A percentile compares a stretch with the other conserved stretches of the same genome.
phyloP scores from a whole-genome alignment of 2,113 vertebrate genomes.

The Orcinus orca region DNA sequence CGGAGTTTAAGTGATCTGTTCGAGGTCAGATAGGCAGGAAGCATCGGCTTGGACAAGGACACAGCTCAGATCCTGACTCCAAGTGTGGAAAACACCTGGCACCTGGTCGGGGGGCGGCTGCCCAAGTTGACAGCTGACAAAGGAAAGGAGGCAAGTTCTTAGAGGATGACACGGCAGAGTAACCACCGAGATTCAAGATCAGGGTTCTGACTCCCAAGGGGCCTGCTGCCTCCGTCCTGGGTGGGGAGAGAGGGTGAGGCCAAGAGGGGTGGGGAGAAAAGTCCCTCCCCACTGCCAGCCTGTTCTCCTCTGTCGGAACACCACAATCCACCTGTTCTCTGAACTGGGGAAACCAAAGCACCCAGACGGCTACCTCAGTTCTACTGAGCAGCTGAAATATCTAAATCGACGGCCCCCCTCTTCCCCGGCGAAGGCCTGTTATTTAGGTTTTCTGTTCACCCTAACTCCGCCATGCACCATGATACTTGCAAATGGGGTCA shows the following conservation, averaged over 20 bases:
- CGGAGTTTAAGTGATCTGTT: neutral
- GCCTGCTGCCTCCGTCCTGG: neutral
- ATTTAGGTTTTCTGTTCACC: neutral
- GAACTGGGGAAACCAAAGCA: neutral
- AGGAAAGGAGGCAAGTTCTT: too few relatives aligned
- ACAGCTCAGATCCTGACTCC: neutral
- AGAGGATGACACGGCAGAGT: neutral
- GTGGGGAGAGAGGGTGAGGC: neutral
- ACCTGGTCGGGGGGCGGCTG: neutral
- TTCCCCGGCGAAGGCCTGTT: neutral
- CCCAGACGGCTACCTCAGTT: neutral
- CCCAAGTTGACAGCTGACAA: too few relatives aligned
- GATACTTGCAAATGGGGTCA: neutral
- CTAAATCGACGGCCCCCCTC: neutral
- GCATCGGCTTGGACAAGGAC: neutral
- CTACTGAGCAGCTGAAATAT: neutral
- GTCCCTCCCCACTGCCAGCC: neutral
- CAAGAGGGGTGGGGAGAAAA: too few relatives aligned
- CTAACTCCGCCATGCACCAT: neutral
- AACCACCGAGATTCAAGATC: neutral
- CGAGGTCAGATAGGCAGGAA: neutral
- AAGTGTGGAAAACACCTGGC: neutral
- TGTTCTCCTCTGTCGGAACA: neutral
- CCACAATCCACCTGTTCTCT: constrained; percentile 26
- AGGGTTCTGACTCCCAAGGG: neutral